Conservation (phyloP, 2,888 invertebrate genomes). For the Kryphioiulus occultus region DNA sequence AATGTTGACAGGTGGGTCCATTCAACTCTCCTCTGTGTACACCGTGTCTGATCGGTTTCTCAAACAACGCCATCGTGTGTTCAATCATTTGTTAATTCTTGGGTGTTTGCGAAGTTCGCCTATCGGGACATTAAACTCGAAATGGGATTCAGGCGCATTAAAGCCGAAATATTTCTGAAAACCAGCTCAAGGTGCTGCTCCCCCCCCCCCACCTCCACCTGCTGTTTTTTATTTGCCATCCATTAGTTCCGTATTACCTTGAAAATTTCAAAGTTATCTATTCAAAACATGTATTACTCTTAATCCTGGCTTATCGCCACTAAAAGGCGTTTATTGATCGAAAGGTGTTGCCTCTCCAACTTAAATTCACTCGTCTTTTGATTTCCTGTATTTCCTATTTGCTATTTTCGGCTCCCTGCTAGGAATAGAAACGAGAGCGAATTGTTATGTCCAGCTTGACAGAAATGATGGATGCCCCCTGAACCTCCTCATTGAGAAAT, state of each 20-base stretch:
- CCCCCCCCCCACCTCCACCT: not conserved
- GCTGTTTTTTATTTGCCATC: not conserved
- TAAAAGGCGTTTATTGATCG: conserved; percentile 23
- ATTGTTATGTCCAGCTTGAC: not conserved
- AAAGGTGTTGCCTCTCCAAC: not conserved
- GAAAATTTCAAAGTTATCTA: conserved; percentile 16
- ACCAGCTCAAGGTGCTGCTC: not conserved
- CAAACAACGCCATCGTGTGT: not conserved
- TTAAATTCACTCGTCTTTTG: not conserved
- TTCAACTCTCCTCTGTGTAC: not conserved
- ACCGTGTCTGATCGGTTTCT: not conserved
- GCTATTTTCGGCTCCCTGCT: not conserved
- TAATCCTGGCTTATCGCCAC: not conserved
- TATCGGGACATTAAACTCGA: conserved; percentile 8
- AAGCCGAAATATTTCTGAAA: not conserved
- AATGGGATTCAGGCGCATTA: not conserved
- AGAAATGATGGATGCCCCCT: conserved; percentile 6
- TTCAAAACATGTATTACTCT: not conserved
- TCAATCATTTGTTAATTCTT: not conserved
- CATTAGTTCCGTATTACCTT: conserved; percentile 17
- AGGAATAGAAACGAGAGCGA: not conserved
- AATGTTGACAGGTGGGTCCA: not conserved
- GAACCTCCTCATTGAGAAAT: not conserved
- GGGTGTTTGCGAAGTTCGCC: not conserved
- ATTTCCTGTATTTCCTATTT: not conserved